These are phyloP conservation scores for Falco biarmicus DNA, from an alignment of 2,797 vertebrate species.

Conservation along the genomic window DNA sequence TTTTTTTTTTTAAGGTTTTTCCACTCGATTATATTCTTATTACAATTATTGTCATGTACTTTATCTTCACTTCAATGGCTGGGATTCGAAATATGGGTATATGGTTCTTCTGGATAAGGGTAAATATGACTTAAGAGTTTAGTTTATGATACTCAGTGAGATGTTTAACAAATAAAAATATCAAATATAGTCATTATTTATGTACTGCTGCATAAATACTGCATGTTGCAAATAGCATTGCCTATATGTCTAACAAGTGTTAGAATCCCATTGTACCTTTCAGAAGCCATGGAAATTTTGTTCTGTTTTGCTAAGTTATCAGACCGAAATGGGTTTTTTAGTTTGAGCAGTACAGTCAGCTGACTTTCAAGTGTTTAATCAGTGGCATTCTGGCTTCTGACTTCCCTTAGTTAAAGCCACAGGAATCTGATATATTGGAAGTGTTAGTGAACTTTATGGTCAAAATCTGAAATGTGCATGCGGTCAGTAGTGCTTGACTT, in stretches of 20 bases:
- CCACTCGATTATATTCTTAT: constrained; percentile 98
- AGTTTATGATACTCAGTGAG: background rate
- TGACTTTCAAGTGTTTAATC: background rate
- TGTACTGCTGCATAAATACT: background rate
- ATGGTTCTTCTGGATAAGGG: constrained; percentile 99
- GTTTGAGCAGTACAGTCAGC: background rate
- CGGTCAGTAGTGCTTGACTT: background rate
- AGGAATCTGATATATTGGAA: background rate
- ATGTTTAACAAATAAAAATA: background rate
- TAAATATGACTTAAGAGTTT: constrained; percentile 68
- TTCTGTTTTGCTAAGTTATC: background rate
- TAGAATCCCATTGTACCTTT: background rate
- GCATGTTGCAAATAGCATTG: background rate
- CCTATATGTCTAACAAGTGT: background rate
- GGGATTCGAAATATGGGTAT: constrained; percentile 98
- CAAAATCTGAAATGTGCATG: background rate
- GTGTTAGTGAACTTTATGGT: background rate
- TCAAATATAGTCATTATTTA: background rate
- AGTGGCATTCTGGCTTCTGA: background rate
- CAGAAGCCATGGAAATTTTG: background rate
- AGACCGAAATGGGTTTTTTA: background rate
- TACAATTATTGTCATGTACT: constrained; percentile 96
- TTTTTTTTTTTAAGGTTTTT: constrained; percentile 85
- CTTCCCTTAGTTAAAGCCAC: background rate
- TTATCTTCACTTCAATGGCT: constrained; percentile 98